phyloP scores from a whole-genome alignment of 1,140 invertebrate genomes.

The Drosophila orena region DNA sequence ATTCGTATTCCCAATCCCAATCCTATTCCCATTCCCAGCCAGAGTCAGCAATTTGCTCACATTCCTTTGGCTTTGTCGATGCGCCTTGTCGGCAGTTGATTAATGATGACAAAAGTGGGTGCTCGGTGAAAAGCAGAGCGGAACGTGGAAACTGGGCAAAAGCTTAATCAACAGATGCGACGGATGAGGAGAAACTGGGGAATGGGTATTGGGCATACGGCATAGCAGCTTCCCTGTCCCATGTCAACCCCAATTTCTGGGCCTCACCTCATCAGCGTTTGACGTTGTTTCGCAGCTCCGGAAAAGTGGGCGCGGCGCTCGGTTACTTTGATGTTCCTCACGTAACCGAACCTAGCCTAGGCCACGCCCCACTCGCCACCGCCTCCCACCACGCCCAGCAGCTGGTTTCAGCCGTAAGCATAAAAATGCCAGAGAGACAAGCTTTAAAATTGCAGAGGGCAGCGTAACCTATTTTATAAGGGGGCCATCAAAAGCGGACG shows the following conservation, averaged over 20 bases:
- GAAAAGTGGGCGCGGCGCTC: slow-evolving; percentile 57
- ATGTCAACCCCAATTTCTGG: slow-evolving; percentile 40
- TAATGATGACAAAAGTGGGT: slow-evolving; percentile 77
- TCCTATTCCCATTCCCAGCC: slow-evolving; percentile 1
- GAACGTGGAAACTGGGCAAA: slow-evolving; percentile 25
- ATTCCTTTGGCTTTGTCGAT: slow-evolving; percentile 71
- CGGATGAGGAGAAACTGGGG: slow-evolving; percentile 13
- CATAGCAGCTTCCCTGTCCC: slow-evolving; percentile 3
- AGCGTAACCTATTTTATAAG: slow-evolving; percentile 12
- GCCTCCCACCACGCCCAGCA: not conserved
- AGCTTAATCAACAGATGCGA: slow-evolving; percentile 76
- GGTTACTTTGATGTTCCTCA: slow-evolving; percentile 76
- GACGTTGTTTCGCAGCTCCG: slow-evolving; percentile 53
- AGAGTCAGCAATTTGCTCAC: slow-evolving; percentile 57
- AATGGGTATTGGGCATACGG: no score
- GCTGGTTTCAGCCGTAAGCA: slow-evolving; percentile 42
- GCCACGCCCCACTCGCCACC: not conserved
- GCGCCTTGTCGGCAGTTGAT: slow-evolving; percentile 70
- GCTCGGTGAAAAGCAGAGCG: slow-evolving; percentile 29
- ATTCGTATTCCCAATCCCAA: slow-evolving; percentile 11
- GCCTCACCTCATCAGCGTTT: slow-evolving; percentile 55
- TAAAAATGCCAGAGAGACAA: slow-evolving; percentile 37
- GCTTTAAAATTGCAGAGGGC: slow-evolving; percentile 34
- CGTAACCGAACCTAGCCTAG: slow-evolving; percentile 46
- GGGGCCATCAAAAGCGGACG: not conserved